Evolutionary conservation across 1,140 invertebrate genomes (phyloP), one percentile per base, ranked within the genome.

Genomic region (Bathynomus jamesi): DNA sequence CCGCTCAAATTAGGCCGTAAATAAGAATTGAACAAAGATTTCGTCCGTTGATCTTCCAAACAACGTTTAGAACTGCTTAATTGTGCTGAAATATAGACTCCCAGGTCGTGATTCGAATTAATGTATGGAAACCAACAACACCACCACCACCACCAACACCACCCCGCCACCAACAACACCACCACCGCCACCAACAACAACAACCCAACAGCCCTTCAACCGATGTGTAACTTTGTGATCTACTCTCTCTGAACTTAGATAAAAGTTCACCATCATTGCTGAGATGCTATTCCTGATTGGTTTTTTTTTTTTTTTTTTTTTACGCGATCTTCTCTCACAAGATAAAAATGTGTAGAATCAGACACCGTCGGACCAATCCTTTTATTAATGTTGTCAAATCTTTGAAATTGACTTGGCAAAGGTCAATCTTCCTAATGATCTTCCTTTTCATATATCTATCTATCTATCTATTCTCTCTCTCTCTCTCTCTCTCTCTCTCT

Each of bases 351-450:
- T 17, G 40, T n/a, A 53, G 11, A 53, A 53, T 53, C 40, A 53
- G 21, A 53, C 21, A 53, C 11, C 40, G 40, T 17, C 40, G 13
- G 21, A 21, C 21, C 13, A 53, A 17, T 53, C 21, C 11, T 53
- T 53, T 53, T 53, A 53, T 53, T 53, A 53, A 53, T 53, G 40
- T 53, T 53, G 40, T 53, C 40, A 53, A 53, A 53, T 53, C 40
- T 53, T 53, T 17, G 21, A 53, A 53, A 53, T 53, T 53, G 40
- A 21, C 2, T n/a, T n/a, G n/a, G n/a, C n/a, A n/a, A 21, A 53
- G 40, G 40, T 53, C 11, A 53, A 53, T 11, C 40, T 53, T 2
- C 11, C 40, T 53, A 53, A 53, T 17, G 40, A 21, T 53, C 21
- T 53, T 53, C 13, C 21, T 53, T 53, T 53, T 53, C 13, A 17